Percentiles rank a stretch among this genome's conserved stretches.
Evolutionary conservation across 2,888 invertebrate species (phyloP).

Genomic region (Pristionchus maxplancki): DNA sequence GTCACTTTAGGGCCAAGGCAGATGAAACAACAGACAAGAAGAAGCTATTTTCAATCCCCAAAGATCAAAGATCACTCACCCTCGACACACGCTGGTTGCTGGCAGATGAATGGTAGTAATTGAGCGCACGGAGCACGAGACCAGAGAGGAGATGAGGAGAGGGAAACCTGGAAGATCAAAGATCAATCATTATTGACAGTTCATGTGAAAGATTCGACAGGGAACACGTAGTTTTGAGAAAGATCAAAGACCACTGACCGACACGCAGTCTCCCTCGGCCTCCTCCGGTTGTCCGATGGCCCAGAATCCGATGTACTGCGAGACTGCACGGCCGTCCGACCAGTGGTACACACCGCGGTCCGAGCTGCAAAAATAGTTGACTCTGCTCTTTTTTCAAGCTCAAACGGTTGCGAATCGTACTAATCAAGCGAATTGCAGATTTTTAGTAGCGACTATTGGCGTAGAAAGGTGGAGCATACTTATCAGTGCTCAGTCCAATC

Average conservation of each 20-base stretch:
- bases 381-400: no score
- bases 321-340: conserved; percentile 75
- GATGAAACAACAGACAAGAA: neutral
- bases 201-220: neutral
- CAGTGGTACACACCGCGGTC: conserved; percentile 70
- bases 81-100: conserved; percentile 90
- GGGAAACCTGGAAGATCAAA: conserved; percentile 26
- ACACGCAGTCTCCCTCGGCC: conserved; percentile 37
- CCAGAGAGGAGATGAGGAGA: conserved; percentile 83
- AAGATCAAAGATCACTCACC: conserved; percentile 75
- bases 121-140: conserved; percentile 94
- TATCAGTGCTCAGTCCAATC: conserved; percentile 22
- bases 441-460: no score
- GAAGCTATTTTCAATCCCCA: neutral
- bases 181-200: neutral
- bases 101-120: conserved; percentile 93
- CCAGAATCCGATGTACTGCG: conserved; percentile 86
- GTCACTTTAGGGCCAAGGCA: no score
- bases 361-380: conserved; percentile 60
- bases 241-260: no score
- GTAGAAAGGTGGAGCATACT: no score
- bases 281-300: conserved; percentile 91
- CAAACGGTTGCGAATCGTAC: no score
- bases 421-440: neutral
- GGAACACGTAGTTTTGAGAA: neutral